These are phyloP conservation scores for Bos taurus DNA, from an alignment of 2,113 vertebrate genomes.

Conservation along the genomic window ARS-UCD2.0 NC_037336.1:92041001-92041500, in stretches of 20 bases:
- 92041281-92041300: not conserved
- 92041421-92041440: not conserved
- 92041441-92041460: not conserved
- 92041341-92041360: not conserved
- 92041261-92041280: not conserved
- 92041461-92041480: no score
- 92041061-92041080: not conserved
- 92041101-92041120: not conserved
- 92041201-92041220: not conserved
- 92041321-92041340: not conserved
- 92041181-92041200: not conserved
- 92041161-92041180: not conserved
- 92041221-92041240: not conserved
- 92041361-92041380: not conserved
- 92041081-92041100: not conserved
- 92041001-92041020: not conserved
- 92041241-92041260: not conserved
- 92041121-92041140: not conserved
- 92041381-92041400: not conserved
- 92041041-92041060: not conserved
- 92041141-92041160: not conserved
- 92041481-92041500: fast-evolving
- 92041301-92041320: not conserved
- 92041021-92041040: no score
- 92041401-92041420: not conserved